These are phyloP conservation scores for Ammodytes dubius DNA, from an alignment of 2,113 vertebrate species.

Conservation along the genomic window DNA sequence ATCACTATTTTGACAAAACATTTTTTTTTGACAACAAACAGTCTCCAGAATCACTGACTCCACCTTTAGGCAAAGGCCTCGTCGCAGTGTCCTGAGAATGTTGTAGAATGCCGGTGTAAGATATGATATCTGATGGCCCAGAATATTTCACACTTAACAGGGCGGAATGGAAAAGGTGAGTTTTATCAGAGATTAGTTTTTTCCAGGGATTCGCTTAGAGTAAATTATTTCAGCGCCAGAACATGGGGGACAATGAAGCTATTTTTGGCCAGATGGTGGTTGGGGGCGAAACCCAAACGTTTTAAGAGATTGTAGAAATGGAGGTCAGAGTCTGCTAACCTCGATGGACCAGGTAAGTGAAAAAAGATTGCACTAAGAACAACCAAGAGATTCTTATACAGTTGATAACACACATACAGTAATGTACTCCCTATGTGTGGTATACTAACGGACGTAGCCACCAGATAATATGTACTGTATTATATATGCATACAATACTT, in stretches of 20 bases:
- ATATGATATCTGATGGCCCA: slow-evolving; percentile 37
- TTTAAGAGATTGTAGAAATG: slow-evolving; percentile 57
- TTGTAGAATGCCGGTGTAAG: slow-evolving; percentile 10
- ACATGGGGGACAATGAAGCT: slow-evolving; percentile 15
- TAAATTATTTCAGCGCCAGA: slow-evolving; percentile 47
- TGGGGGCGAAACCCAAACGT: neutral
- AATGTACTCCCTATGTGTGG: neutral
- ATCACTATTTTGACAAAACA: too few species aligned
- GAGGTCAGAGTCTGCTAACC: slow-evolving; percentile 58
- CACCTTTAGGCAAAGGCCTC: neutral
- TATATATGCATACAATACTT: neutral
- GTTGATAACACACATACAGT: slow-evolving; percentile 9
- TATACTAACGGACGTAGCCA: neutral
- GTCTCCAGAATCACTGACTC: too few species aligned
- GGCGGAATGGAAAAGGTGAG: slow-evolving; percentile 23
- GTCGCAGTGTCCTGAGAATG: slow-evolving; percentile 2
- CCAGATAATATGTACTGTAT: neutral
- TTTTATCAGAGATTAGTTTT: slow-evolving; percentile 58
- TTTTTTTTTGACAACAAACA: too few species aligned
- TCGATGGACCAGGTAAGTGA: slow-evolving; percentile 44
- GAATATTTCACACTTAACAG: slow-evolving; percentile 34
- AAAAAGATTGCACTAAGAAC: slow-evolving; percentile 35
- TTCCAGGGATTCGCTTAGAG: slow-evolving; percentile 21
- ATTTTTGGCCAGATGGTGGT: slow-evolving; percentile 26
- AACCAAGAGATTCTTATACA: slow-evolving; percentile 9